Base-by-base conservation (phyloP, 2,113 vertebrate species). In the Natator depressus region DNA sequence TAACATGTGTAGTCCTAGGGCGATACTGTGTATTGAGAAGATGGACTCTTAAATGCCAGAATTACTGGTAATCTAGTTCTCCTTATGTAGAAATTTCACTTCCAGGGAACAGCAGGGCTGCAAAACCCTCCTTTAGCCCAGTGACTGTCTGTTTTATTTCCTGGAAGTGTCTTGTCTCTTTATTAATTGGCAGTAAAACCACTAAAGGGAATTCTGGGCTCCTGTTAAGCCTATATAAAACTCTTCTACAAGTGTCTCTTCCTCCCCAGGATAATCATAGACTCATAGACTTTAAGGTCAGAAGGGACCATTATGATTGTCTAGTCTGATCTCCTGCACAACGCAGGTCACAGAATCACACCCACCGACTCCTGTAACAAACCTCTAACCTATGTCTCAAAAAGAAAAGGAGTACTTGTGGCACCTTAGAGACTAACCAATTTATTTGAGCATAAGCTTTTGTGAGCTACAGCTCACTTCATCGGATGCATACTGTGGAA, bases 41-140 rank as follows among this genome's bases (percentile, higher is more conserved):
- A 69, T 72, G 35, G 3, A 38, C 14, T 38, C 20, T 72, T n/a
- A 38, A 38, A 31, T 69, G 69, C 7, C n/a, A 38, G 35, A 38
- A 38, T 75, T 19, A 75, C 10, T 75, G 69, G 10, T 93, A 89
- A 94, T 35, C 46, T 83, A 93, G 57, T 92, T 95, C 88, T 51
- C 90, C 57, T 95, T 89, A 84, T 89, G 20, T 90, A 93, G 94
- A 92, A 84, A 86, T 51, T 91, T 51, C 49, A 51, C 62, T 92
- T 42, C 53, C 83, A 82, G 29, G 93, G 87, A 89, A 83, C 57
- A 78, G 79, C 1, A 1, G 50, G 87, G 79, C 90, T 47, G 31
- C 93, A 95, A 93, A 94, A 62, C 81, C 78, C 93, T 75, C 38
- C 20, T 81, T n/a, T 47, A 96, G 90, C 42, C 9, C 93, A 25